These are phyloP conservation scores for Micronycteris hirsuta DNA, from an alignment of 2,113 vertebrate genomes.

Conservation along the genomic window DNA sequence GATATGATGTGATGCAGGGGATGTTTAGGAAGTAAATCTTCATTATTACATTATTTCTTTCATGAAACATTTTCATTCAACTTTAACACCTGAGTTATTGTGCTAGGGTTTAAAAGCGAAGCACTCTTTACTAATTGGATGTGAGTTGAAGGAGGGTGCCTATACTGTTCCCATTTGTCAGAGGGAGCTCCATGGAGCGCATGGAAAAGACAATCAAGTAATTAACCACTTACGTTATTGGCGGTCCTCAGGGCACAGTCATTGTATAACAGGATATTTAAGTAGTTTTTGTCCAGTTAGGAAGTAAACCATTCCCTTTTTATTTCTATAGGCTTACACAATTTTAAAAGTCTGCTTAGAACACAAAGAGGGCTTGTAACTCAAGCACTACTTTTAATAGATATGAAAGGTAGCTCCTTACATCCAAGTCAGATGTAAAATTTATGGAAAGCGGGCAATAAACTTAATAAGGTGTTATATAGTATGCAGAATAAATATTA, in stretches of 20 bases:
- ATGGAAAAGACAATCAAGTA: neutral
- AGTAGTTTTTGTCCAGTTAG: neutral
- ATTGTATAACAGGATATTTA: neutral
- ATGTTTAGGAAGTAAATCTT: neutral
- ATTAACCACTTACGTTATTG: neutral
- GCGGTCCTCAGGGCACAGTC: neutral
- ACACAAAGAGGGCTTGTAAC: neutral
- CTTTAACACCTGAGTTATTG: neutral
- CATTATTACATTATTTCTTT: neutral
- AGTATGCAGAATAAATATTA: conserved; percentile 75
- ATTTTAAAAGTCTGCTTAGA: neutral
- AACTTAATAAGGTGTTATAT: conserved; percentile 71
- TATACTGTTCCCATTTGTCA: neutral
- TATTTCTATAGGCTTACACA: neutral
- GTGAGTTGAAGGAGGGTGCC: neutral
- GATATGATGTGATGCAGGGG: neutral
- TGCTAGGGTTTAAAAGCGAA: neutral
- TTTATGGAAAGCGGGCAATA: conserved; percentile 69
- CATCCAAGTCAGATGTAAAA: conserved; percentile 45
- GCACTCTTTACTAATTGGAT: neutral
- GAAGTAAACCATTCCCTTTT: neutral
- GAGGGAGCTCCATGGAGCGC: neutral
- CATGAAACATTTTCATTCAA: neutral
- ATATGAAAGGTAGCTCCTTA: conserved; percentile 19
- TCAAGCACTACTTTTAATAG: conserved; percentile 25